Conservation (phyloP, 2,113 vertebrate species). For the Phyllostomus hastatus region DNA sequence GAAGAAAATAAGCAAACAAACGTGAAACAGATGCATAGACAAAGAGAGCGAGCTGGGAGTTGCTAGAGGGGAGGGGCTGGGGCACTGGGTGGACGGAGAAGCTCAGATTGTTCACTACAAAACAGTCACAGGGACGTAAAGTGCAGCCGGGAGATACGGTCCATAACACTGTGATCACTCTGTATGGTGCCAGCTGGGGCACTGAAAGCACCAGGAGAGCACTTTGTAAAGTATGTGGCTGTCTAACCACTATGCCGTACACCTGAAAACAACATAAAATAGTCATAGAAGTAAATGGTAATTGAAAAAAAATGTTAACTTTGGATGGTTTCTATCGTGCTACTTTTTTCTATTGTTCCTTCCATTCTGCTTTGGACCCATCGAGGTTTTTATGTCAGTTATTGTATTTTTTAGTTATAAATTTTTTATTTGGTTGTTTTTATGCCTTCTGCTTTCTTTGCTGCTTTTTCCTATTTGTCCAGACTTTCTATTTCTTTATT, state of each 20-base stretch:
- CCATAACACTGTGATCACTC: background rate
- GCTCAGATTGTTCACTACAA: background rate
- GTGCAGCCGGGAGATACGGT: background rate
- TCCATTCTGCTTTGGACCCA: background rate
- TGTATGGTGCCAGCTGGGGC: background rate
- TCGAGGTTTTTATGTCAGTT: background rate
- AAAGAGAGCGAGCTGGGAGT: background rate
- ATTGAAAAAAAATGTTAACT: background rate
- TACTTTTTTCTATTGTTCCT: background rate
- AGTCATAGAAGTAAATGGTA: background rate
- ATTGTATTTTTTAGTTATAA: background rate
- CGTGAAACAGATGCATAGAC: background rate
- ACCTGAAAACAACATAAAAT: background rate
- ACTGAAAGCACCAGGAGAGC: background rate
- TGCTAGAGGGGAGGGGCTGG: background rate
- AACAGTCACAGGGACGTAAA: background rate
- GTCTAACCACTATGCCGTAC: background rate
- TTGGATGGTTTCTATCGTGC: background rate
- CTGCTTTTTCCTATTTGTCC: background rate
- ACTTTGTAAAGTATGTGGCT: background rate
- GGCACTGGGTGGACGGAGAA: background rate
- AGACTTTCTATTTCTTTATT: background rate
- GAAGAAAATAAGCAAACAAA: background rate
- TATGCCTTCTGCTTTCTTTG: background rate
- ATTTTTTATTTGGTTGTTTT: background rate